Evolutionary conservation across 1,140 invertebrate species (phyloP).

Genomic region (Penaeus indicus): DNA sequence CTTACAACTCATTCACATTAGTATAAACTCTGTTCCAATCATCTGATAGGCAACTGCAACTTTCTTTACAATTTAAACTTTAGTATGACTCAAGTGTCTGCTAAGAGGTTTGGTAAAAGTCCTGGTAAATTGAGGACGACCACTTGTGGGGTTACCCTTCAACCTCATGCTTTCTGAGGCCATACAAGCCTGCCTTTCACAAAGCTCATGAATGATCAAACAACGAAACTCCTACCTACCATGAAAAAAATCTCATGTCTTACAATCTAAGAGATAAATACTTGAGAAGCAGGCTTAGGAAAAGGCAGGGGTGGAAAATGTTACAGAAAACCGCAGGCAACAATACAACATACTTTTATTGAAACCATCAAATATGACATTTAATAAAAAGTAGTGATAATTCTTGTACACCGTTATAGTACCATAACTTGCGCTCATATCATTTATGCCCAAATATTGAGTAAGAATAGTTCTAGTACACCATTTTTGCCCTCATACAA

Average conservation of each 20-base stretch:
- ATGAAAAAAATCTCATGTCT: conserved; percentile 42
- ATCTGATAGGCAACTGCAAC: conserved; percentile 24
- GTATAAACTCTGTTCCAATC: conserved; percentile 31
- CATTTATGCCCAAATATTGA: conserved; percentile 62
- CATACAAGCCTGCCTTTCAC: conserved; percentile 61
- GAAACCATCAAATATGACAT: conserved; percentile 64
- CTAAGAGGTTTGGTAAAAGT: conserved; percentile 44
- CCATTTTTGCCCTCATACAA: conserved; percentile 50
- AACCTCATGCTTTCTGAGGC: conserved; percentile 55
- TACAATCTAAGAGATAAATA: conserved; percentile 58
- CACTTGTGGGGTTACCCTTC: conserved; percentile 53
- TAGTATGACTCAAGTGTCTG: conserved; percentile 18
- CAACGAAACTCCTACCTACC: conserved; percentile 56
- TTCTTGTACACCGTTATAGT: conserved; percentile 61
- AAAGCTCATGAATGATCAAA: conserved; percentile 61
- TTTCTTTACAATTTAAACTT: background rate
- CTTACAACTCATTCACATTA: conserved; percentile 15
- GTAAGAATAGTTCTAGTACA: conserved; percentile 38
- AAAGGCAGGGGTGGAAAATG: conserved; percentile 62
- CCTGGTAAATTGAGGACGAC: conserved; percentile 51
- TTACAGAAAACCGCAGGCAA: conserved; percentile 61
- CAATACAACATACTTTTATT: conserved; percentile 56
- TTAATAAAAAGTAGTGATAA: conserved; percentile 60
- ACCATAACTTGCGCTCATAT: conserved; percentile 55
- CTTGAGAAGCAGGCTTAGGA: conserved; percentile 61